phyloP scores from a whole-genome alignment of 30 jellyfish, hydroid and myxozoan genomes.

The Hydractinia echinata region DNA sequence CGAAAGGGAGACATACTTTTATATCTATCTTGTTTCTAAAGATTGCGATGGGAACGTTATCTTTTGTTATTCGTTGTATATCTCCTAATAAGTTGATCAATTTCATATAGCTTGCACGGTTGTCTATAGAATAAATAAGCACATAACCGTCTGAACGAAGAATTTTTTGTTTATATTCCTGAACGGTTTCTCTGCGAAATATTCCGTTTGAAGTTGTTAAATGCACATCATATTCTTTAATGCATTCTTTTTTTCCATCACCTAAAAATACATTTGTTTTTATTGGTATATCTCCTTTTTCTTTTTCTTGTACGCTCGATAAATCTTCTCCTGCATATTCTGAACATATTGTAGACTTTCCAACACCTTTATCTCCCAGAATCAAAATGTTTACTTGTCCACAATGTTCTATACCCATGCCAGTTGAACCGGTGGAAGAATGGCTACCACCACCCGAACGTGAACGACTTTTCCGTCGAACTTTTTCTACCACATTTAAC shows the following conservation, averaged over 20 bases:
- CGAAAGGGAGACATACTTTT: neutral
- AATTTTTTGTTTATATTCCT: neutral
- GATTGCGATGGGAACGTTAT: neutral
- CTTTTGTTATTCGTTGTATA: neutral
- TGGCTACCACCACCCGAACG: no score
- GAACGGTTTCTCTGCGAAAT: neutral
- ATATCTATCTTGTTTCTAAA: neutral
- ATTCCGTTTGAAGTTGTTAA: neutral
- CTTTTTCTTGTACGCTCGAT: neutral
- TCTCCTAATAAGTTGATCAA: neutral
- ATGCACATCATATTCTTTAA: slow-evolving; percentile 1
- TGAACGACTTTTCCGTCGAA: no score
- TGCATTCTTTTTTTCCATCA: neutral
- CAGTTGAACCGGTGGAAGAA: neutral
- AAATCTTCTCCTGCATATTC: neutral
- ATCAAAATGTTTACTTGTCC: neutral
- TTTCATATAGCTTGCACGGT: neutral
- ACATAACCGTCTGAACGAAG: slow-evolving; percentile 2
- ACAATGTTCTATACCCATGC: neutral
- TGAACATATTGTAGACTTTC: slow-evolving; percentile 4
- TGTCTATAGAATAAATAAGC: neutral
- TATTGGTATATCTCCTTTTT: neutral
- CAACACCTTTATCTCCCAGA: slow-evolving; percentile 2
- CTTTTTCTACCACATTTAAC: no score
- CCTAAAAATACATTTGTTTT: neutral